Conservation (phyloP, 2,797 vertebrate species). For the Cetoscarus ocellatus region DNA sequence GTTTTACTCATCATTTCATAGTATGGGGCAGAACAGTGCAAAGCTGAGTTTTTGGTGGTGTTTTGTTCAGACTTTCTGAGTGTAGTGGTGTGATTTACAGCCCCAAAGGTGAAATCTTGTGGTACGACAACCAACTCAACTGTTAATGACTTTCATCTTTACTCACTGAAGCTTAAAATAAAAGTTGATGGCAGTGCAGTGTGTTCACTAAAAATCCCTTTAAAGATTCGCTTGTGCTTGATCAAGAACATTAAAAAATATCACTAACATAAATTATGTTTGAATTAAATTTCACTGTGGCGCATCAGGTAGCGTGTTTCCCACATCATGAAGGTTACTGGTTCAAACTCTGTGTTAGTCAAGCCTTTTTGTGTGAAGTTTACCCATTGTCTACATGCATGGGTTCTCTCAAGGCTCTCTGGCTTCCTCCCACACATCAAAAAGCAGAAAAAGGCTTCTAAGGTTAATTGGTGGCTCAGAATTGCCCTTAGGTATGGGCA, state of each 20-base stretch:
- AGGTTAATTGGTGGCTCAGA: too few species aligned
- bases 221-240: background rate
- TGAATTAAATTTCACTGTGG: too few species aligned
- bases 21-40: background rate
- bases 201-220: background rate
- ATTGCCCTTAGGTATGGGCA: too few species aligned
- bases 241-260: background rate
- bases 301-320: too few species aligned
- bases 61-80: slow-evolving; percentile 2
- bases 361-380: too few species aligned
- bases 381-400: too few species aligned
- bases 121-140: background rate
- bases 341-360: too few species aligned
- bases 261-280: background rate
- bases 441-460: too few species aligned
- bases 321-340: too few species aligned
- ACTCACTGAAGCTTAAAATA: background rate
- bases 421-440: background rate
- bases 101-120: background rate
- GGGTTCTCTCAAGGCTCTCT: background rate
- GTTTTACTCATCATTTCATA: background rate
- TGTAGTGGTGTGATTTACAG: background rate
- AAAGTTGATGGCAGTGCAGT: background rate
- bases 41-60: background rate
- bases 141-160: background rate